phyloP scores from a whole-genome alignment of 2,797 vertebrate genomes.

The Hapalemur alaotrensis region DNA sequence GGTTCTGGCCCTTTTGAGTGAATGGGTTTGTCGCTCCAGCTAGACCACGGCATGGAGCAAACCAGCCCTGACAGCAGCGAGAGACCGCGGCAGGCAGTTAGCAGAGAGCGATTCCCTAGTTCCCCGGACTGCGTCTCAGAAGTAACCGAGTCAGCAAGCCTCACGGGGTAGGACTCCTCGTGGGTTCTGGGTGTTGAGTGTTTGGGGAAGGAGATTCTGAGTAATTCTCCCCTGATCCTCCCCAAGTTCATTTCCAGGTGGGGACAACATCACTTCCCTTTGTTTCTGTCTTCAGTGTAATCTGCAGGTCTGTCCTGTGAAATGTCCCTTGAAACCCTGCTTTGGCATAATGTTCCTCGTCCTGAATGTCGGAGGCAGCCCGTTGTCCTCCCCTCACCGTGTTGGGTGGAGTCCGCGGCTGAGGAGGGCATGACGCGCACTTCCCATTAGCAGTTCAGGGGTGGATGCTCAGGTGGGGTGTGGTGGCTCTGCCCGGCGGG shows the following conservation, averaged over 20 bases:
- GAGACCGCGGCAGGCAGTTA: neutral
- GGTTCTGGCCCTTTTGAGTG: neutral
- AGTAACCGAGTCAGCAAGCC: neutral
- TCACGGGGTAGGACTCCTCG: neutral
- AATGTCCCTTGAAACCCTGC: neutral
- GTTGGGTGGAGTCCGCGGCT: neutral
- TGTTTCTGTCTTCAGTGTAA: neutral
- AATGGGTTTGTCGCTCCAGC: neutral
- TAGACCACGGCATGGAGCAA: neutral
- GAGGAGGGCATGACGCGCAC: neutral
- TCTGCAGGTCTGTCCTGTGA: neutral
- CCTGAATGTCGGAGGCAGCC: neutral
- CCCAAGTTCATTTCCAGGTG: neutral
- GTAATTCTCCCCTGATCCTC: neutral
- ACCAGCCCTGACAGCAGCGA: fast-evolving
- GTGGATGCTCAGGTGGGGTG: neutral
- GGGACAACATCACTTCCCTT: neutral
- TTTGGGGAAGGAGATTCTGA: neutral
- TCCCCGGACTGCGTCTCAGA: neutral
- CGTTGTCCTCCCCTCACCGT: fast-evolving
- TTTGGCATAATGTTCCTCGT: neutral
- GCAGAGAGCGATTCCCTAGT: neutral
- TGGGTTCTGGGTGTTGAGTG: neutral
- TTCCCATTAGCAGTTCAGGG: neutral
- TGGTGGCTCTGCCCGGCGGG: fast-evolving